Percentiles rank a stretch among this genome's conserved stretches.
These are phyloP conservation scores for Drosophila pseudoobscura DNA, from an alignment of 1,140 invertebrate species.

Conservation along the genomic window DNA sequence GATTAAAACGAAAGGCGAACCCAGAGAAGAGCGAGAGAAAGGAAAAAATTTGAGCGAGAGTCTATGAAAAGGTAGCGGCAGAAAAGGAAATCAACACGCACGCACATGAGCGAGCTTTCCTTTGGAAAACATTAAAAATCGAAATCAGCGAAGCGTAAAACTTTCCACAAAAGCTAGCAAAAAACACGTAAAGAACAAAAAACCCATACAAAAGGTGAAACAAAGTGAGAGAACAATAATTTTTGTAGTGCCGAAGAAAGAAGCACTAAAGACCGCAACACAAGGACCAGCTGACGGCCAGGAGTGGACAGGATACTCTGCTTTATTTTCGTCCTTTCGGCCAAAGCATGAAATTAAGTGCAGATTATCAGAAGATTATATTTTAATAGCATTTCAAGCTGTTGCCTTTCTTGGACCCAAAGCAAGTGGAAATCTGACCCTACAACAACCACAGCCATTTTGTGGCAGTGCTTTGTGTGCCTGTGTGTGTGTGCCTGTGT, in stretches of 20 bases:
- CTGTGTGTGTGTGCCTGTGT: conserved; percentile 16
- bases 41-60: conserved; percentile 35
- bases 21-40: conserved; percentile 22
- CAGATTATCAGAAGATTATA: conserved; percentile 81
- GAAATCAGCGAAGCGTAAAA: conserved; percentile 64
- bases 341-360: conserved; percentile 75
- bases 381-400: conserved; percentile 82
- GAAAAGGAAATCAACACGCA: conserved; percentile 68
- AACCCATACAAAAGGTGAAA: conserved; percentile 26
- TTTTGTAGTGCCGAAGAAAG: conserved; percentile 29
- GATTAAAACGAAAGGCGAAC: conserved; percentile 58
- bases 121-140: conserved; percentile 74
- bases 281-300: conserved; percentile 59
- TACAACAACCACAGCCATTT: conserved; percentile 6
- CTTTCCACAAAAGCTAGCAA: conserved; percentile 44
- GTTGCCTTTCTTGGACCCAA: conserved; percentile 51
- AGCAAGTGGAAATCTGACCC: conserved; percentile 25
- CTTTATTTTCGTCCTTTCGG: conserved; percentile 32
- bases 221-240: conserved; percentile 41
- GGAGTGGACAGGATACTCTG: conserved; percentile 11
- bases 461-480: too few relatives aligned
- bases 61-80: conserved; percentile 62
- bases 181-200: conserved; percentile 16
- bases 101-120: conserved; percentile 68
- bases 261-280: conserved; percentile 5